Conservation (phyloP, 2,888 invertebrate species). For the Leptopilina syphax region DNA sequence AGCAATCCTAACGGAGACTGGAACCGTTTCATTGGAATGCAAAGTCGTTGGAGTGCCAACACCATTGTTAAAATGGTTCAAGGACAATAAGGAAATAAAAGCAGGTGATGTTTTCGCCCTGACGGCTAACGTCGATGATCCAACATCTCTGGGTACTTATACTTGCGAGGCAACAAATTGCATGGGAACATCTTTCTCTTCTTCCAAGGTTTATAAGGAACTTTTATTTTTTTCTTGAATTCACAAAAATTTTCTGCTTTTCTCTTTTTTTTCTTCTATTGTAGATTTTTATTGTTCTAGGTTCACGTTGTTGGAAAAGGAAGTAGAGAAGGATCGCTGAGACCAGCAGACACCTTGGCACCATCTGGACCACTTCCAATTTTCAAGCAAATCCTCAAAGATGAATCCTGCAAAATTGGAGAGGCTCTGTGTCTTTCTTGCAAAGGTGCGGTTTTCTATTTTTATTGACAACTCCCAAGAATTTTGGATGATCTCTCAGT, state of each 20-base stretch:
- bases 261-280: background rate
- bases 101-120: conserved; percentile 94
- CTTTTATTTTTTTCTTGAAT: background rate
- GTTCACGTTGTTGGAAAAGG: conserved; percentile 88
- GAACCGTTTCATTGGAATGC: conserved; percentile 93
- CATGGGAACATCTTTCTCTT: conserved; percentile 90
- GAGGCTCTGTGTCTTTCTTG: conserved; percentile 86
- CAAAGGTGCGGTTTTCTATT: conserved; percentile 79
- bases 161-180: conserved; percentile 93
- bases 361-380: conserved; percentile 86
- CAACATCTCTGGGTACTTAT: conserved; percentile 91
- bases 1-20: conserved; percentile 90
- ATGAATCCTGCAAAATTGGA: conserved; percentile 87
- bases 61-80: conserved; percentile 86
- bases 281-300: conserved; percentile 52
- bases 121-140: conserved; percentile 90
- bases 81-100: conserved; percentile 92
- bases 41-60: conserved; percentile 95
- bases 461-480: too few relatives aligned
- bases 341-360: conserved; percentile 82
- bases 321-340: conserved; percentile 84
- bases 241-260: background rate
- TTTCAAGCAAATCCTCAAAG: conserved; percentile 86
- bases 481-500: background rate
- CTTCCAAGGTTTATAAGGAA: conserved; percentile 77